phyloP scores from a whole-genome alignment of 53 echinoderm and acorn worm genomes.

The Stichopus horrens region DNA sequence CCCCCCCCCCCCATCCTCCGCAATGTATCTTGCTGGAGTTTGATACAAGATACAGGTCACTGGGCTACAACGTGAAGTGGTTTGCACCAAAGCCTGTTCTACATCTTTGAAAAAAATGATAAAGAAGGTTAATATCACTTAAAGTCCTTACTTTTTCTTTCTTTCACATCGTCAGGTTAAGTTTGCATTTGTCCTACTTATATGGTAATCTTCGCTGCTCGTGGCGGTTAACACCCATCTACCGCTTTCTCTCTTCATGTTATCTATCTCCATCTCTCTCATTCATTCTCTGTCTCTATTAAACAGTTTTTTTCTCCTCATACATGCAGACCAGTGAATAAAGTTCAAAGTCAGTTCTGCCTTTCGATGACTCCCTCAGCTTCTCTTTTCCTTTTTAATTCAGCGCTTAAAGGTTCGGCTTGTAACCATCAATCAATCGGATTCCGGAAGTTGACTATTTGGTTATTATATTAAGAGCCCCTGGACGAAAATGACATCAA shows the following conservation, averaged over 20 bases:
- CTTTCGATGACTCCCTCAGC: neutral
- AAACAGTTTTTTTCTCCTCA: neutral
- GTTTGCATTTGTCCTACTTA: conserved; percentile 21
- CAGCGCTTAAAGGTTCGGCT: neutral
- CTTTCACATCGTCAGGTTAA: neutral
- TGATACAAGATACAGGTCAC: too few relatives aligned
- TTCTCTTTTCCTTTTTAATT: too few relatives aligned
- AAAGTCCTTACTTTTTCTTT: too few relatives aligned
- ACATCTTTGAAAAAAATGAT: too few relatives aligned
- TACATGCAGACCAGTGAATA: neutral
- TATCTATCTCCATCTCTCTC: too few relatives aligned
- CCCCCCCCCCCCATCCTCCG: too few relatives aligned
- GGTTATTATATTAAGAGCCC: conserved; percentile 41
- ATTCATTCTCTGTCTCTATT: neutral
- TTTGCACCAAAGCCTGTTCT: too few relatives aligned
- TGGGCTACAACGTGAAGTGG: too few relatives aligned
- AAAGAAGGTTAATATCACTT: too few relatives aligned
- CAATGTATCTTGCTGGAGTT: too few relatives aligned
- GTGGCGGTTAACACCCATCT: neutral
- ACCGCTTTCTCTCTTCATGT: too few relatives aligned
- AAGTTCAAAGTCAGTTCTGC: neutral
- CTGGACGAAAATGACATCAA: conserved; percentile 29
- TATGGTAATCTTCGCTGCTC: neutral
- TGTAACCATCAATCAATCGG: conserved; percentile 34
- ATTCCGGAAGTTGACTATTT: conserved; percentile 33